phyloP scores from a whole-genome alignment of 2,888 invertebrate genomes.

The Cerastis rubricosa region DNA sequence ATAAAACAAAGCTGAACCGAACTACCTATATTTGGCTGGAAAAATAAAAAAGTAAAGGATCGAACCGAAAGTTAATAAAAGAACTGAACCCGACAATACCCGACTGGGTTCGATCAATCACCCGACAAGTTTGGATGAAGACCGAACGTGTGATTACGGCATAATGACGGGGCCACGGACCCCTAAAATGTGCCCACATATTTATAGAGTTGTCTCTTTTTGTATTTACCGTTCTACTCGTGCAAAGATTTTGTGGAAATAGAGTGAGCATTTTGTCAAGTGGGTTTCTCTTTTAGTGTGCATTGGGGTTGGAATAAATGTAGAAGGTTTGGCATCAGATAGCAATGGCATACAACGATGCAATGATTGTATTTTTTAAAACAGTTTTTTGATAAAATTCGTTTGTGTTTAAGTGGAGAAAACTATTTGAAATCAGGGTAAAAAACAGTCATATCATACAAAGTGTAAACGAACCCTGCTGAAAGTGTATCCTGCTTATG shows the following conservation, averaged over 20 bases:
- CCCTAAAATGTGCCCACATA: slow-evolving; percentile 63
- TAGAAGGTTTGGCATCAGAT: slow-evolving; percentile 12
- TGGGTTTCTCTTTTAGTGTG: slow-evolving; percentile 25
- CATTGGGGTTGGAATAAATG: slow-evolving; percentile 28
- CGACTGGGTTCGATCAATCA: slow-evolving; percentile 73
- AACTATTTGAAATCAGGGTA: background rate
- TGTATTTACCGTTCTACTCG: slow-evolving; percentile 42
- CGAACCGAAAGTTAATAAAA: slow-evolving; percentile 57
- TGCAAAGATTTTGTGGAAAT: slow-evolving; percentile 21
- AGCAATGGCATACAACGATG: too few relatives aligned
- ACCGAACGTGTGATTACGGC: slow-evolving; percentile 74
- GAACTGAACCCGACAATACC: slow-evolving; percentile 64
- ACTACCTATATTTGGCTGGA: slow-evolving; percentile 31
- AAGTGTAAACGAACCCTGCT: too few relatives aligned
- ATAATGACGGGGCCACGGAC: slow-evolving; percentile 70
- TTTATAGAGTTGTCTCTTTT: slow-evolving; percentile 63
- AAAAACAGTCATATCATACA: background rate
- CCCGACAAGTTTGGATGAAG: slow-evolving; percentile 71
- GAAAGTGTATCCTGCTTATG: too few relatives aligned
- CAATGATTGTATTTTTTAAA: too few relatives aligned
- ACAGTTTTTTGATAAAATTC: background rate
- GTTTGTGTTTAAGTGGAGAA: background rate
- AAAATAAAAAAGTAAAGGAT: slow-evolving; percentile 40
- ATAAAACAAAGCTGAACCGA: slow-evolving; percentile 53
- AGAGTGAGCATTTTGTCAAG: slow-evolving; percentile 39